Conservation (phyloP, 2,888 invertebrate species). For the Carterocephalus palaemon region DNA sequence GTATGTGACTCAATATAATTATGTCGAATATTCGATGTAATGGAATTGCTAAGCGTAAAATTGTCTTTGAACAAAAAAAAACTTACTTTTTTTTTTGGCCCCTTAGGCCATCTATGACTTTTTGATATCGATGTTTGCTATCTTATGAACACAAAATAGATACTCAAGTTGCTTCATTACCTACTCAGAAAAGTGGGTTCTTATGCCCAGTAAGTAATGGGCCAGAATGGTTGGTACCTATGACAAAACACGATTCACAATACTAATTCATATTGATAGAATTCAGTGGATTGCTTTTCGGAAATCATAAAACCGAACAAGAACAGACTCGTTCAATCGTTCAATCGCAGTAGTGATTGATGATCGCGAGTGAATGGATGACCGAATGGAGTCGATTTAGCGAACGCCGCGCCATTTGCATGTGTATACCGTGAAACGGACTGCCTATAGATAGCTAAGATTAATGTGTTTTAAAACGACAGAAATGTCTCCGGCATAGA, state of each 20-base stretch:
- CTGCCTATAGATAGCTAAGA: slow-evolving; percentile 23
- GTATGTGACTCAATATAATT: too few species aligned
- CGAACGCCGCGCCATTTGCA: slow-evolving; percentile 67
- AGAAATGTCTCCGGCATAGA: slow-evolving; percentile 23
- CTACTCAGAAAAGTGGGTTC: too few species aligned
- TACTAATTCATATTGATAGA: slow-evolving; percentile 1
- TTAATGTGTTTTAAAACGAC: slow-evolving; percentile 39
- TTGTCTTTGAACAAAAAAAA: too few species aligned
- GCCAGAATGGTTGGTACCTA: too few species aligned
- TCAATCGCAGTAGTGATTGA: slow-evolving; percentile 61
- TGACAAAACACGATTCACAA: background rate
- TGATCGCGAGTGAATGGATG: slow-evolving; percentile 63
- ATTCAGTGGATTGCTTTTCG: slow-evolving; percentile 4
- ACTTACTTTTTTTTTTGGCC: too few species aligned
- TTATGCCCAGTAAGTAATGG: too few species aligned
- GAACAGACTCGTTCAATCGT: slow-evolving; percentile 52
- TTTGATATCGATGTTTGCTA: too few species aligned
- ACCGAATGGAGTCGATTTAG: slow-evolving; percentile 73
- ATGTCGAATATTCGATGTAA: too few species aligned
- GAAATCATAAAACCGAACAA: slow-evolving; percentile 28
- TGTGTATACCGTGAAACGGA: slow-evolving; percentile 53
- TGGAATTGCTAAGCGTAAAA: too few species aligned
- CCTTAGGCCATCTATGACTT: too few species aligned
- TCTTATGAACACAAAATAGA: too few species aligned
- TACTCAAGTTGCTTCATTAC: too few species aligned